Base-by-base conservation (phyloP, 2,113 vertebrate genomes). In the Salvelinus fontinalis region DNA sequence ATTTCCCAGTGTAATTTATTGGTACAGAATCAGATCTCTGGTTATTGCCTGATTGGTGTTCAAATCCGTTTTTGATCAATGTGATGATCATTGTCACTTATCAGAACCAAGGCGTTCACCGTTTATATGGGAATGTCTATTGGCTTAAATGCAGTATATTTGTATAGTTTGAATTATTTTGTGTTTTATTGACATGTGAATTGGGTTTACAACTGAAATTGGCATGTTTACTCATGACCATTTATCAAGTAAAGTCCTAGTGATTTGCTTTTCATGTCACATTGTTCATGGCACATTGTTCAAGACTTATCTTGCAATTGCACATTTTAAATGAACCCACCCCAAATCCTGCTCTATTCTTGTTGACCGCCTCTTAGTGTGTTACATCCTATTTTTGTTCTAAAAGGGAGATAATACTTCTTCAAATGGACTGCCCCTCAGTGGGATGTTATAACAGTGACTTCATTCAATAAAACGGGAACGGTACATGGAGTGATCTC, bases 1-100 rank as follows among this genome's bases (percentile, higher is more conserved):
- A 95, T 98, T 98, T 97, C 95, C 95, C 93, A 93, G 93, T 97
- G 96, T 96, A 93, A 95, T 91, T 93, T 92, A 88, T 89, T 92
- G 89, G 75, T 92, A 75, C 79, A 75, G 51, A 54, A 44, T 44
- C 39, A 44, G 81, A 79, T 70, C 76, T 89, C 83, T 88, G 70
- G 72, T 65, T 75, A 60, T 60, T 70, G 20, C n/a, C 29, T 76
- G 51, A 59, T n/a, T 70, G 75, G 75, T 70, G 31, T 60, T 31
- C 16, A 64, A 34, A 34, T 72, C 69, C 24, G 48, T 59, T 29
- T 54, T 44, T 48, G 44, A 70, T 68, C 16, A 34, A 20, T 75
- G 20, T 70, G 65, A 76, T 69, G 65, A 73, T 69, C 20, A 51
- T 3, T 73, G 69, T 70, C 77, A 59, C 39, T 76, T 62, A 60